Evolutionary conservation across 2,888 invertebrate genomes (phyloP), one percentile per base, ranked within the genome.

Genomic region (Argyra leucocephala): DNA sequence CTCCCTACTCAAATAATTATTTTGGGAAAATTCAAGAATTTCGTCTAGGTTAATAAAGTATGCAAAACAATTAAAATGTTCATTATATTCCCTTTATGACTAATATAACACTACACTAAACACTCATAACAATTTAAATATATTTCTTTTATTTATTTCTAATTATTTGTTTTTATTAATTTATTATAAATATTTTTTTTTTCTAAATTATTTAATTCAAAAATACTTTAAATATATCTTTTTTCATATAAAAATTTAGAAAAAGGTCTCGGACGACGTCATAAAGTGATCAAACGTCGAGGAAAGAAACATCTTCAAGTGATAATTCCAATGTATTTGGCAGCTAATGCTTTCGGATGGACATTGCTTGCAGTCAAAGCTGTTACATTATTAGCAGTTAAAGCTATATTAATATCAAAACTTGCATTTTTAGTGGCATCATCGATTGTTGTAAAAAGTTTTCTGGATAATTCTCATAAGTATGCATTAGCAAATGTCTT

Each of bases 341-440:
- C 88, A 31, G 85, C 88, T 77, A 88, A 88, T 72, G 83, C 86
- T 0, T 84, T 87, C 1, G 86, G 85, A 10, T 82, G 86, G 70
- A 82, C 85, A 62, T 81, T 87, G 69, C 81, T 88, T 62, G 84
- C 83, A 0, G 78, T 88, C 66, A 82, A 85, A 57, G 80, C 85
- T 1, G 84, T 89, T 31, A 83, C 85, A 0, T 75, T 84, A 10
- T 77, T 88, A 3, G 86, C 88, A 0, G 72, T 89, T 9, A 89
- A 89, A 74, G 86, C 89, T 0, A 81, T 88, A 69, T 76, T 86
- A 18, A 82, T 88, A 61, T 87, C 88, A 63, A 89, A 89, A 73
- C 73, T 87, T 68, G 88, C 89, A 0, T 77, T 88, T 15, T 70
- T 87, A n/a, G 82, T 86, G 15, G 85, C 89, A 0, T 80, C 82